These are phyloP conservation scores for Drosophila aldrichi DNA, from an alignment of 2,888 invertebrate genomes.

Conservation along the genomic window DNA sequence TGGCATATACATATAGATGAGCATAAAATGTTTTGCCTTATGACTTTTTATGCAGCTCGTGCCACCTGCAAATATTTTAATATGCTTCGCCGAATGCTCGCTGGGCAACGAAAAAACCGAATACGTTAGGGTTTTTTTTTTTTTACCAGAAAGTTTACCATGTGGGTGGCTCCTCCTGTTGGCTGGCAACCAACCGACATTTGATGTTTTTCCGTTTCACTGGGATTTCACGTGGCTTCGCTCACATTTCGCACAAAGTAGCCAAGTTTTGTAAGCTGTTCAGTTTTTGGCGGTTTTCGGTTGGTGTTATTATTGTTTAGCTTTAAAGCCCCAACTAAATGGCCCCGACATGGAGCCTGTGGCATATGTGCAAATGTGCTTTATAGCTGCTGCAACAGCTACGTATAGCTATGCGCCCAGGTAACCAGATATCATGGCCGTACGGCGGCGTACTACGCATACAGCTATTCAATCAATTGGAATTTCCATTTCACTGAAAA, in stretches of 20 bases:
- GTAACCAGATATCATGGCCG: constrained; percentile 18
- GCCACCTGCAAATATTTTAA: constrained; percentile 76
- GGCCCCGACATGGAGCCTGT: constrained; percentile 37
- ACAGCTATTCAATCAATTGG: constrained; percentile 71
- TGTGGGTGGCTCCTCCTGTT: constrained; percentile 14
- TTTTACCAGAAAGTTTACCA: constrained; percentile 18
- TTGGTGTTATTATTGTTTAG: constrained; percentile 54
- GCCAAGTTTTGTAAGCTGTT: constrained; percentile 51
- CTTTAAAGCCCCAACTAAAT: constrained; percentile 63
- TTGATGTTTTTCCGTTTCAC: constrained; percentile 40
- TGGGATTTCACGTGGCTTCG: constrained; percentile 56
- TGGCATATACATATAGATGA: constrained; percentile 27
- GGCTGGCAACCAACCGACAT: constrained; percentile 9
- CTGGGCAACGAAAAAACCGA: constrained; percentile 9
- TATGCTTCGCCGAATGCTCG: constrained; percentile 64
- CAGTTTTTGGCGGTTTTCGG: constrained; percentile 16
- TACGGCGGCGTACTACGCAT: neutral
- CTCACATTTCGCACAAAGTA: constrained; percentile 63
- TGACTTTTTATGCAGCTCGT: constrained; percentile 73
- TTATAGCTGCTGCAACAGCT: neutral
- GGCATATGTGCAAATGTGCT: constrained; percentile 35
- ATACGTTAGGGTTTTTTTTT: neutral
- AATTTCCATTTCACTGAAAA: constrained; percentile 78
- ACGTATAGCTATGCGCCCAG: neutral
- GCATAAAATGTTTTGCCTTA: constrained; percentile 77